phyloP scores from a whole-genome alignment of 2,113 vertebrate species.

The Trichomycterus rosablanca region DNA sequence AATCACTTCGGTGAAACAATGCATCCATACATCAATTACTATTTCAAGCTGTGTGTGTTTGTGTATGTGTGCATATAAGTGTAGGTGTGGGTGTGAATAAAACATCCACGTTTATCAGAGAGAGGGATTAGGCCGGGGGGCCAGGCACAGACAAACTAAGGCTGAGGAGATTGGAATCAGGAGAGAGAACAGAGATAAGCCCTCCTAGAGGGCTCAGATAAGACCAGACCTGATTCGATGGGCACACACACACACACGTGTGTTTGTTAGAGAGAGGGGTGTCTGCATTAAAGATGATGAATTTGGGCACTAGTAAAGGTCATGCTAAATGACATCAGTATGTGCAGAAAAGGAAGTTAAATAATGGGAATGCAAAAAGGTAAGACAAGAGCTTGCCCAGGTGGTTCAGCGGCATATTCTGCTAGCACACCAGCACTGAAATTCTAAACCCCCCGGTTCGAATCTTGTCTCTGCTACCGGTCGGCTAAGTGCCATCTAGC shows the following conservation, averaged over 20 bases:
- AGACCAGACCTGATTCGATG: constrained; percentile 47
- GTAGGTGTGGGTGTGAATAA: constrained; percentile 30
- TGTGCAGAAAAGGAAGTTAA: neutral
- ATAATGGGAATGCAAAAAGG: too few species aligned
- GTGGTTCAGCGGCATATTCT: too few species aligned
- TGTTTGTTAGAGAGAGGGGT: constrained; percentile 20
- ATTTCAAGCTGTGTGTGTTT: constrained; percentile 9
- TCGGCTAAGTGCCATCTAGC: too few species aligned
- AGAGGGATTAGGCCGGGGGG: constrained; percentile 27
- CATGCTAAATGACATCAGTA: constrained; percentile 2
- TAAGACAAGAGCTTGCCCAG: too few species aligned
- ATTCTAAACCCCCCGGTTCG: too few species aligned
- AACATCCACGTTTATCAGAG: constrained; percentile 43
- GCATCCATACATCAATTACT: constrained; percentile 20
- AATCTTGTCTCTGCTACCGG: too few species aligned
- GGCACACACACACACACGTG: constrained; percentile 41
- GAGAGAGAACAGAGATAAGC: constrained; percentile 25
- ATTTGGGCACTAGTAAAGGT: constrained; percentile 32
- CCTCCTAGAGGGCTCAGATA: constrained; percentile 39
- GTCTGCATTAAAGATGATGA: constrained; percentile 49
- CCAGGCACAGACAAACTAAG: constrained; percentile 29
- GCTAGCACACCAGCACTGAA: too few species aligned
- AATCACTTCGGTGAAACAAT: constrained; percentile 43
- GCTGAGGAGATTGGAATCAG: constrained; percentile 37
- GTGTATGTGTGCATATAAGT: neutral